These are phyloP conservation scores for Cuculus canorus DNA, from an alignment of 2,797 vertebrate species.

Conservation along the genomic window DNA sequence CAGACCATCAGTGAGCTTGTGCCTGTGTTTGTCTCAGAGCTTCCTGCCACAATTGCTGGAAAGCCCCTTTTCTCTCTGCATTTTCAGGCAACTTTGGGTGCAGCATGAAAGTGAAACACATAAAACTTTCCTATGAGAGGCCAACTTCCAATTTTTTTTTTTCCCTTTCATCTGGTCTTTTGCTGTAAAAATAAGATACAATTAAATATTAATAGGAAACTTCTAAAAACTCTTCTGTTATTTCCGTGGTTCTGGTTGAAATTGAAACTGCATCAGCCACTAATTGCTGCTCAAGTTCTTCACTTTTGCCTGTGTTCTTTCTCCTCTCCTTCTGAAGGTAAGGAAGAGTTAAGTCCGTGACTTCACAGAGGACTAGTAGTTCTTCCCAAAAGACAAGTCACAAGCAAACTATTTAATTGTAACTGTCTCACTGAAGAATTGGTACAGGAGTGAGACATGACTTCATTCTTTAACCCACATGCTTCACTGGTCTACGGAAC, in stretches of 20 bases:
- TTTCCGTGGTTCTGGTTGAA: neutral
- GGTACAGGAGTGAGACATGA: constrained; percentile 66
- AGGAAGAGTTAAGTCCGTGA: constrained; percentile 38
- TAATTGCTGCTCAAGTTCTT: neutral
- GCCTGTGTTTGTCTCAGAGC: neutral
- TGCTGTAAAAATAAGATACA: neutral
- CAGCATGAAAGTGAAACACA: neutral
- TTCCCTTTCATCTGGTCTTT: neutral
- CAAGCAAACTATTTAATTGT: constrained; percentile 62
- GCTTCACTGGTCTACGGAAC: constrained; percentile 55
- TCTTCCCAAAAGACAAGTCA: constrained; percentile 52
- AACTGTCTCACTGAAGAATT: constrained; percentile 49
- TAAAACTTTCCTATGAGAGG: neutral
- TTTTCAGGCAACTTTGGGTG: neutral
- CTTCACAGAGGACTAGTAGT: neutral
- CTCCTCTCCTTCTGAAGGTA: neutral
- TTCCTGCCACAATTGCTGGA: constrained; percentile 3
- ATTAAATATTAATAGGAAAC: neutral
- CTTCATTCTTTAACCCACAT: constrained; percentile 63
- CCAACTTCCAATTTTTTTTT: neutral
- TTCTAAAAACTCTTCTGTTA: neutral
- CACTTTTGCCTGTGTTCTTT: neutral
- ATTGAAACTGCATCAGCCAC: neutral
- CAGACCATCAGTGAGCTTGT: neutral
- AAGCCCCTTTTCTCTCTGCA: constrained; percentile 31